A percentile compares a stretch with the other conserved stretches of the same genome.
Conservation (phyloP, 2,888 invertebrate genomes). For the Chirona hameri region DNA sequence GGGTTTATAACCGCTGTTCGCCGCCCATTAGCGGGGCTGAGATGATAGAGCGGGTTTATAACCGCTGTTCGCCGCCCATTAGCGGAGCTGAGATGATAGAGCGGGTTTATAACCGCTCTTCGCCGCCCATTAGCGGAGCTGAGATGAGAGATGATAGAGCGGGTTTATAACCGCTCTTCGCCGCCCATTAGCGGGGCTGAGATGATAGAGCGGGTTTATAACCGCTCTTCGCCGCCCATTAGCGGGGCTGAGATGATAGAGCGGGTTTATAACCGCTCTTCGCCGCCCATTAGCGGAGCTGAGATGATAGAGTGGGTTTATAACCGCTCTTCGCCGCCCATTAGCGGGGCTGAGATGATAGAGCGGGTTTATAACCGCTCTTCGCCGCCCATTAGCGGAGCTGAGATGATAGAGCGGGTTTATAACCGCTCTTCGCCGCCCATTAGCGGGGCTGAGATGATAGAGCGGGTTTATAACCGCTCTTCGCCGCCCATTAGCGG, state of each 20-base stretch:
- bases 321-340: no score
- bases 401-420: conserved; percentile 89
- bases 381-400: conserved; percentile 63
- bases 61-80: conserved; percentile 28
- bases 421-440: no score
- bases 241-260: conserved; percentile 95
- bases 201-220: conserved; percentile 85
- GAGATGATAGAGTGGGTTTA: conserved; percentile 90
- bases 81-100: conserved; percentile 95
- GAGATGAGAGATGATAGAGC: conserved; percentile 93
- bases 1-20: conserved; percentile 50
- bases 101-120: conserved; percentile 56
- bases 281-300: conserved; percentile 67
- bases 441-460: conserved; percentile 83
- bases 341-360: conserved; percentile 88
- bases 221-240: conserved; percentile 27
- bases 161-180: conserved; percentile 50
- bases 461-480: conserved; percentile 76
- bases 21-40: conserved; percentile 77
- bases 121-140: conserved; percentile 67
- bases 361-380: conserved; percentile 68
- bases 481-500: conserved; percentile 59
- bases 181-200: conserved; percentile 77
- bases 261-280: conserved; percentile 56
- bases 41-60: conserved; percentile 85